Conservation (phyloP, 2,888 invertebrate genomes). For the Orthosia gothica region DNA sequence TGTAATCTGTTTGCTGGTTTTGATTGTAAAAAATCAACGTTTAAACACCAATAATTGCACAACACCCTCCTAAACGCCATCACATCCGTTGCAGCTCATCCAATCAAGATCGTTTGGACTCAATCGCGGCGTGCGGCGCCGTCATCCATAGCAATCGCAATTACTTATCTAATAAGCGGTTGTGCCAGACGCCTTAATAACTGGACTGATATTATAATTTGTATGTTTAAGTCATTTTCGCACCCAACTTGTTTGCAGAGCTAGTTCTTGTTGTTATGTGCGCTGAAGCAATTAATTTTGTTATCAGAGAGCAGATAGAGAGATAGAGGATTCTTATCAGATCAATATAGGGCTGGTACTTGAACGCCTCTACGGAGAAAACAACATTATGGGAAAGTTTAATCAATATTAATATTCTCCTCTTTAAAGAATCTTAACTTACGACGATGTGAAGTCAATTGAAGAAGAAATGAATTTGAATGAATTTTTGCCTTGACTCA, state of each 20-base stretch:
- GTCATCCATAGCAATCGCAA: conserved; percentile 21
- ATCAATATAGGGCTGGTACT: not conserved
- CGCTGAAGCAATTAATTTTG: conserved; percentile 40
- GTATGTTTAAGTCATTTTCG: conserved; percentile 54
- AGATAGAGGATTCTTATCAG: not conserved
- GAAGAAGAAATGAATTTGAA: not conserved
- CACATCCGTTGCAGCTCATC: conserved; percentile 15
- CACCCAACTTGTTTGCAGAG: conserved; percentile 37
- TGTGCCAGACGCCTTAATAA: conserved; percentile 41
- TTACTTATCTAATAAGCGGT: conserved; percentile 44
- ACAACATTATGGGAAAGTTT: not conserved
- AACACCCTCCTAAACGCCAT: not conserved
- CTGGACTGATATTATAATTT: conserved; percentile 43
- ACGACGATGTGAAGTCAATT: not conserved
- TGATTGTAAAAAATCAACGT: not conserved
- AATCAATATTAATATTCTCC: not conserved
- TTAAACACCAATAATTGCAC: not conserved
- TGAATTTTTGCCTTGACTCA: not conserved
- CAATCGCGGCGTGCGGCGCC: conserved; percentile 37
- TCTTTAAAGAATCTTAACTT: too few species aligned
- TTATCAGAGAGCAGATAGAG: not conserved
- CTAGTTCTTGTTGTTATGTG: conserved; percentile 17
- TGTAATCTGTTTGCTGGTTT: too few species aligned
- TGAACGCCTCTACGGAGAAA: not conserved
- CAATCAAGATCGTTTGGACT: conserved; percentile 32